Evolutionary conservation across 2,888 invertebrate genomes (phyloP).

Genomic region (Disparrhopalites patrizii): DNA sequence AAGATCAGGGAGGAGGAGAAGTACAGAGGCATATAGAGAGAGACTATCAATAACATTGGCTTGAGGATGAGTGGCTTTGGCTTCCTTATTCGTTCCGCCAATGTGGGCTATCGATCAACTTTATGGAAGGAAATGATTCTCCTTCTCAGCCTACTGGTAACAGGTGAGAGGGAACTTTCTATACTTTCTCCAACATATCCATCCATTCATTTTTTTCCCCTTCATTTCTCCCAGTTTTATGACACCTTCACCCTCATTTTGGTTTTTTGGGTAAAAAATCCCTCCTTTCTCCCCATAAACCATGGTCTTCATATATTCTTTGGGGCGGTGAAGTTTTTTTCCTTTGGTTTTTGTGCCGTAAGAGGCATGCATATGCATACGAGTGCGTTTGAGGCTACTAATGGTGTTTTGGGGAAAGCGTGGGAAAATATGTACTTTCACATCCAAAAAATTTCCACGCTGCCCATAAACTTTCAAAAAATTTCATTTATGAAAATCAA

Average conservation of each 20-base stretch:
- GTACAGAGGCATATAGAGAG: neutral
- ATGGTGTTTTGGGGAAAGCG: too few relatives aligned
- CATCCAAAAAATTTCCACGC: too few relatives aligned
- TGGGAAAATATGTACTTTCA: too few relatives aligned
- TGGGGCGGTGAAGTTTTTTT: neutral
- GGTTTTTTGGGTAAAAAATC: neutral
- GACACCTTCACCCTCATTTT: neutral
- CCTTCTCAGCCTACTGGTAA: conserved; percentile 28
- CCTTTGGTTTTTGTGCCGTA: neutral
- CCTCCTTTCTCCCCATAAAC: neutral
- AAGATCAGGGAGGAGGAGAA: neutral
- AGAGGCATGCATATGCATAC: too few relatives aligned
- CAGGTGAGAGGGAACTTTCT: conserved; percentile 36
- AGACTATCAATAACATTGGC: conserved; percentile 24
- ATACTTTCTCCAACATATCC: neutral
- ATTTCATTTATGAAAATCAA: too few relatives aligned
- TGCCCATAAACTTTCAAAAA: too few relatives aligned
- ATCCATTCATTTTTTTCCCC: neutral
- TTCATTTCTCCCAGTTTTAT: neutral
- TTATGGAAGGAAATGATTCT: conserved; percentile 22
- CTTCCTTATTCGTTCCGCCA: conserved; percentile 20
- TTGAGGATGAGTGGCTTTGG: conserved; percentile 17
- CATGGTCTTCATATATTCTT: neutral
- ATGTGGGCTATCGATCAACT: conserved; percentile 28
- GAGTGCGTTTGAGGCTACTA: too few relatives aligned